These are phyloP conservation scores for Todiramphus chloris DNA, from an alignment of 2,113 vertebrate species.

Conservation along the genomic window DNA sequence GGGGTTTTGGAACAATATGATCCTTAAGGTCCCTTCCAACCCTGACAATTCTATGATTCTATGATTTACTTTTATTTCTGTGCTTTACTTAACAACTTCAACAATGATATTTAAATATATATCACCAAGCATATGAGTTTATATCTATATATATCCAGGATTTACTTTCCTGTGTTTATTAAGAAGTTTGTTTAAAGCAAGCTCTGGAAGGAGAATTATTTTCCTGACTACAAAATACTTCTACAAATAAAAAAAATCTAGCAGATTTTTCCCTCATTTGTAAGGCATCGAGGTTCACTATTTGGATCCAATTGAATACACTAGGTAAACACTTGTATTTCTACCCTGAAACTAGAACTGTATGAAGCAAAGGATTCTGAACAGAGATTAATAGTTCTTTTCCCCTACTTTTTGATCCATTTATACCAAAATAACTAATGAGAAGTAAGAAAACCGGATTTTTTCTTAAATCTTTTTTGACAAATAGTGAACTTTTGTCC, in stretches of 20 bases:
- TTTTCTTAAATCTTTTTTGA: not conserved
- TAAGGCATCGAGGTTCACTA: accelerated
- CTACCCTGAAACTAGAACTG: not conserved
- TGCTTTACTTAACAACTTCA: not conserved
- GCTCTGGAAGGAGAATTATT: not conserved
- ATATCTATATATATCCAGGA: accelerated
- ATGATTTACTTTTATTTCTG: not conserved
- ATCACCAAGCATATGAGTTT: not conserved
- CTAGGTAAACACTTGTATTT: not conserved
- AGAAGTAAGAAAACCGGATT: not conserved
- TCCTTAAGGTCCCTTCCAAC: no score
- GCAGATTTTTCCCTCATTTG: not conserved
- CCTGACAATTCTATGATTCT: no score
- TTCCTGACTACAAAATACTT: not conserved
- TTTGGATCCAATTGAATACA: not conserved
- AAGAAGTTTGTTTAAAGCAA: not conserved
- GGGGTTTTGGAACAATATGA: no score
- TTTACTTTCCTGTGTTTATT: not conserved
- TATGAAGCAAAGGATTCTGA: not conserved
- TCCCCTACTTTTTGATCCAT: not conserved
- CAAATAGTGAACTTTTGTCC: not conserved
- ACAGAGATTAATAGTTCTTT: not conserved
- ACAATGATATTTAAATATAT: not conserved
- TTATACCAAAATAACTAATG: not conserved
- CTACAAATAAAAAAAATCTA: not conserved